Evolutionary conservation across 2,888 invertebrate species (phyloP), one percentile per base, ranked within the genome.

Genomic region (Diplolepis rosae): DNA sequence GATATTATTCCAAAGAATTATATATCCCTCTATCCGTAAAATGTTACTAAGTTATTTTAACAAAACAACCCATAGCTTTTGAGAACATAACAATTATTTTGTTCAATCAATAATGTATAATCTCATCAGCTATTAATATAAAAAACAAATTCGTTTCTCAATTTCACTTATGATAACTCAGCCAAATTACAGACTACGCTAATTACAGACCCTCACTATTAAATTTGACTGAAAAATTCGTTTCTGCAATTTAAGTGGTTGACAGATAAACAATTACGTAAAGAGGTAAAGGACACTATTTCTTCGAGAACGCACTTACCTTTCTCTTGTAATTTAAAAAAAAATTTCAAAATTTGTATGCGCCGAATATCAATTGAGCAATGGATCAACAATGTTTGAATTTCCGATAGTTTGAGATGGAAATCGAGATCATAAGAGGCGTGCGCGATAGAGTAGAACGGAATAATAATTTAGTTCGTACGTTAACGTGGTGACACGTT

Each of bases 401-500:
- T 45, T 45, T 45, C 15, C 45, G 45, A 45, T 45, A n/a, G 15
- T 45, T 45, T 24, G 22, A 50, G 50, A 50, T 50, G 50, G 50
- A 22, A 24, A 52, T 27, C 27, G 15, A 30, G 52, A 52, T n/a
- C 45, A 45, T 15, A 45, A 45, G 45, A 45, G 15, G 45, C 45
- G 45, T 45, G n/a, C 45, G 45, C 7, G 42, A n/a, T n/a, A 39
- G 39, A 39, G n/a, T 45, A 18, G 9, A 50, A 27, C 22, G 22
- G 50, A 22, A 50, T 22, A 50, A 56, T 56, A 24, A 56, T 56
- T 56, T 22, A 56, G 56, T 18, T 35, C 6, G 22, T 6, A 22
- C 56, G 56, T n/a, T 54, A 68, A 48, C 61, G 71, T 65, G 73
- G 71, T 56, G 65, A 72, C 73, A 72, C 76, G 77, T 82, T 77